phyloP scores from a whole-genome alignment of 2,113 vertebrate genomes.

The Megalops atlanticus region DNA sequence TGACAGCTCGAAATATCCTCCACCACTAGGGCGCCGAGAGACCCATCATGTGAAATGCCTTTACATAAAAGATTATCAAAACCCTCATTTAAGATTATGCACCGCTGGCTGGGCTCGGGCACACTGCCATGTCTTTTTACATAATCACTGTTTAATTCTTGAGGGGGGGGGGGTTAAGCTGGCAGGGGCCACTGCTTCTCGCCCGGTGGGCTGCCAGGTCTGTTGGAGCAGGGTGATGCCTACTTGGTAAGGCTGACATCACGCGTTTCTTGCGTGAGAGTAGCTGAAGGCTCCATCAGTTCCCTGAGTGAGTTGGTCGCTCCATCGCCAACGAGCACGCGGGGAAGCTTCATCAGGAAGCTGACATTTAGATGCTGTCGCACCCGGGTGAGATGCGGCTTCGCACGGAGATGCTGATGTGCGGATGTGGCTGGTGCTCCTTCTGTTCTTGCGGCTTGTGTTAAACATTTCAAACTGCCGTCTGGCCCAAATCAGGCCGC shows the following conservation, averaged over 20 bases:
- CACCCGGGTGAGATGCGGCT: not conserved
- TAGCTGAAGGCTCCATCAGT: too few species aligned
- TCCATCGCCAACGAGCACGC: not conserved
- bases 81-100: not conserved
- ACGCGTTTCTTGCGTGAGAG: not conserved
- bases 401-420: not conserved
- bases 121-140: not conserved
- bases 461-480: not conserved
- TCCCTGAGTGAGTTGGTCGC: not conserved
- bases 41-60: not conserved
- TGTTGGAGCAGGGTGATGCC: too few species aligned
- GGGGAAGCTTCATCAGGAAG: not conserved
- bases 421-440: not conserved
- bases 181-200: not conserved
- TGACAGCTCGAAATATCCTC: too few species aligned
- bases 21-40: too few species aligned
- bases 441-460: not conserved
- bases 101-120: not conserved
- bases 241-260: too few species aligned
- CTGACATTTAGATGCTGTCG: not conserved
- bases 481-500: not conserved
- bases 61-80: not conserved
- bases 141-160: slow-evolving; percentile 12
- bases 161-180: not conserved
- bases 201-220: not conserved